These are phyloP conservation scores for Premnoplex brunnescens DNA, from an alignment of 2,797 vertebrate genomes.

Conservation along the genomic window DNA sequence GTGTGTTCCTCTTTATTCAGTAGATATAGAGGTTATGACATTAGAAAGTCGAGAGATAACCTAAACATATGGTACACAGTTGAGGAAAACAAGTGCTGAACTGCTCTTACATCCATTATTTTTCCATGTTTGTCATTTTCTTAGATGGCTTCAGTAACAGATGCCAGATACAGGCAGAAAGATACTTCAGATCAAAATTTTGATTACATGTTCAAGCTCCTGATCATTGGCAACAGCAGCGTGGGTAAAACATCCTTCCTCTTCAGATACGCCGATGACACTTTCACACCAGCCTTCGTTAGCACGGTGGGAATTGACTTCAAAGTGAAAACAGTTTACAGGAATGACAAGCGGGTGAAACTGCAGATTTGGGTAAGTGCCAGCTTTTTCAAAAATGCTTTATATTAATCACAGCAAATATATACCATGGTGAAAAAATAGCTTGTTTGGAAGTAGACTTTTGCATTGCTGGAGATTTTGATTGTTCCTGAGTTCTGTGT, in stretches of 20 bases:
- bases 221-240: slow-evolving; percentile 97
- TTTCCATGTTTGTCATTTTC: slow-evolving; percentile 47
- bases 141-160: slow-evolving; percentile 95
- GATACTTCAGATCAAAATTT: slow-evolving; percentile 97
- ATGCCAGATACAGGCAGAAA: slow-evolving; percentile 89
- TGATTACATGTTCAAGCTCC: slow-evolving; percentile 98
- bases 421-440: neutral
- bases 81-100: neutral
- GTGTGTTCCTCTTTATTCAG: neutral
- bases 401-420: neutral
- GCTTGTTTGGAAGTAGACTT: neutral
- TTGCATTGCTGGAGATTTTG: neutral
- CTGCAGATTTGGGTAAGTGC: slow-evolving; percentile 95
- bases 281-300: slow-evolving; percentile 94
- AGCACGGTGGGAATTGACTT: slow-evolving; percentile 98
- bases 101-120: slow-evolving; percentile 52
- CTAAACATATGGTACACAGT: neutral
- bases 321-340: slow-evolving; percentile 97
- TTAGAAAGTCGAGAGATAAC: neutral
- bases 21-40: neutral
- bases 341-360: slow-evolving; percentile 95
- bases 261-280: slow-evolving; percentile 94
- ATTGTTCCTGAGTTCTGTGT: neutral
- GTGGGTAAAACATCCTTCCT: slow-evolving; percentile 97
- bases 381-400: neutral